Percentiles rank a stretch among this genome's conserved stretches.
These are phyloP conservation scores for Abrostola triplasia DNA, from an alignment of 2,888 invertebrate genomes.

Conservation along the genomic window DNA sequence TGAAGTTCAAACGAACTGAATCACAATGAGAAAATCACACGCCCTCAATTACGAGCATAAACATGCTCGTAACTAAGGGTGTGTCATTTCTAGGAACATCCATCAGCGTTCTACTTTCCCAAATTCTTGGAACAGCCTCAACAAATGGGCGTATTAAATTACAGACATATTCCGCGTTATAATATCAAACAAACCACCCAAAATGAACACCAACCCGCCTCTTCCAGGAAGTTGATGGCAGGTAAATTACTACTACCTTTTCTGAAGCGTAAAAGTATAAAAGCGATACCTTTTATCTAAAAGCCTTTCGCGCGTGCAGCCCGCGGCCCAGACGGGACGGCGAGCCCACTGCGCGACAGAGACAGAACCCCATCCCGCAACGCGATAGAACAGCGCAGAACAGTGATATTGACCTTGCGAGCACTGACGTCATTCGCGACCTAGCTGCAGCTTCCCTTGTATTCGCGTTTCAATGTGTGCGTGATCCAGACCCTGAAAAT, in stretches of 20 bases:
- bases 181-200: not conserved
- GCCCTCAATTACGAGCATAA: too few species aligned
- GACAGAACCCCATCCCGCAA: slow-evolving; percentile 51
- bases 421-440: slow-evolving; percentile 89
- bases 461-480: slow-evolving; percentile 64
- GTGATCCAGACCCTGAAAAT: slow-evolving; percentile 86
- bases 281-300: slow-evolving; percentile 33
- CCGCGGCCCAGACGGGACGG: slow-evolving; percentile 78
- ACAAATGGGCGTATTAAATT: not conserved
- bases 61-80: not conserved
- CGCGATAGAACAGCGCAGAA: slow-evolving; percentile 64
- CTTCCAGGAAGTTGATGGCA: slow-evolving; percentile 26
- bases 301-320: slow-evolving; percentile 67
- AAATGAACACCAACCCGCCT: slow-evolving; percentile 8
- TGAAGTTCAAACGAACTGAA: too few species aligned
- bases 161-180: not conserved
- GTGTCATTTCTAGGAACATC: slow-evolving; percentile 2
- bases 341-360: slow-evolving; percentile 71
- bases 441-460: slow-evolving; percentile 86
- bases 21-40: too few species aligned
- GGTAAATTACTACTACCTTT: slow-evolving; percentile 47
- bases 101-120: slow-evolving; percentile 7
- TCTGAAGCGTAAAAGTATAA: slow-evolving; percentile 40
- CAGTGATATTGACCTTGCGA: slow-evolving; percentile 87
- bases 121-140: slow-evolving; percentile 12